Percentiles rank a stretch among this genome's conserved stretches.
These are phyloP conservation scores for Bombyx huttoni DNA, from an alignment of 2,888 invertebrate species.

Conservation along the genomic window DNA sequence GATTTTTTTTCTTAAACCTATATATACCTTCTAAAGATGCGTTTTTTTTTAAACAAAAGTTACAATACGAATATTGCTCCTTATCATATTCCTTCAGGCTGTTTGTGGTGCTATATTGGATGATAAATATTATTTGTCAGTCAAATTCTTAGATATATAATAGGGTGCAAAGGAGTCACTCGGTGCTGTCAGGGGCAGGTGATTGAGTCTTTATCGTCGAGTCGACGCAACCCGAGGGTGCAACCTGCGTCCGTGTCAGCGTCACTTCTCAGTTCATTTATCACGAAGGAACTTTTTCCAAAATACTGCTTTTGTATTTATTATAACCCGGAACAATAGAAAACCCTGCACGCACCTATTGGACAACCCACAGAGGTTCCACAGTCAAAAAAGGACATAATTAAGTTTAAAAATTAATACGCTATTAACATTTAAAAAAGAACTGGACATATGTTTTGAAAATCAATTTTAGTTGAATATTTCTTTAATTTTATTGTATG, in stretches of 20 bases:
- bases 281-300: slow-evolving; percentile 28
- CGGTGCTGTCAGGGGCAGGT: slow-evolving; percentile 42
- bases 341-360: no score
- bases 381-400: no score
- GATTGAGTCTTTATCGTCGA: slow-evolving; percentile 51
- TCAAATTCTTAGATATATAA: slow-evolving; percentile 26
- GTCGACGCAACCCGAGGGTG: slow-evolving; percentile 32
- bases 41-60: slow-evolving; percentile 3
- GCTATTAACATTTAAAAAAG: no score
- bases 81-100: slow-evolving; percentile 22
- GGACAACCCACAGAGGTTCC: no score
- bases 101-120: slow-evolving; percentile 32
- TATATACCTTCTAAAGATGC: not conserved
- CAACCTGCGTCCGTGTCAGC: slow-evolving; percentile 36
- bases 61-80: slow-evolving; percentile 10
- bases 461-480: no score
- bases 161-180: slow-evolving; percentile 21
- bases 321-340: no score
- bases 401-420: no score
- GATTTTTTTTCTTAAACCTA: no score
- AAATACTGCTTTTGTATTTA: slow-evolving; percentile 7
- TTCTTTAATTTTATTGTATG: no score
- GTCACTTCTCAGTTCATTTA: slow-evolving; percentile 41
- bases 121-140: slow-evolving; percentile 36
- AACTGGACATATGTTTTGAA: no score